A percentile compares a stretch with the other conserved stretches of the same genome.
Evolutionary conservation across 2,888 invertebrate species (phyloP).

Genomic region (Drosophila merina): DNA sequence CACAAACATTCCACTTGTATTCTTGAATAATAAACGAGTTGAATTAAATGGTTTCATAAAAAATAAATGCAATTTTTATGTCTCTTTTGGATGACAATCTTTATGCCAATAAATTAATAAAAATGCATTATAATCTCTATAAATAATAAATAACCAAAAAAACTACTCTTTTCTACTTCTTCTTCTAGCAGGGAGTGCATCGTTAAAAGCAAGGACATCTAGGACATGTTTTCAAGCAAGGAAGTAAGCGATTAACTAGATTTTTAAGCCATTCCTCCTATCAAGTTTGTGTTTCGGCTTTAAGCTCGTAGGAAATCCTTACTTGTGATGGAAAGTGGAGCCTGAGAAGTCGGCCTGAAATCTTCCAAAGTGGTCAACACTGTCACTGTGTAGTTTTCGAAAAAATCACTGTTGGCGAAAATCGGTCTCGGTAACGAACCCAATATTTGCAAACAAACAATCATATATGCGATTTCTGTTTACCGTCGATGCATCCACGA

Average conservation of each 20-base stretch:
- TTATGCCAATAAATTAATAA: not conserved
- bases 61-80: not conserved
- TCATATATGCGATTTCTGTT: constrained; percentile 20
- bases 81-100: not conserved
- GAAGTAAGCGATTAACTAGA: not conserved
- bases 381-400: not conserved
- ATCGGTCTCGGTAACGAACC: constrained; percentile 15
- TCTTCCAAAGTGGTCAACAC: not conserved
- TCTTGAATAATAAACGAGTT: not conserved
- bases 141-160: not conserved
- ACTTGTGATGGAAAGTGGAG: not conserved
- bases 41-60: not conserved
- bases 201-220: constrained; percentile 18
- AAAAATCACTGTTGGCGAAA: constrained; percentile 22
- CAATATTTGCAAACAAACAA: constrained; percentile 34
- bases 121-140: not conserved
- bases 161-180: too few species aligned
- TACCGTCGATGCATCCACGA: constrained; percentile 32
- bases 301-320: not conserved
- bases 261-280: too few species aligned
- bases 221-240: constrained; percentile 4
- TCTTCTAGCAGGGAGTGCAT: constrained; percentile 13
- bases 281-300: too few species aligned
- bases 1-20: not conserved
- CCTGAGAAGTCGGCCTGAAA: not conserved